phyloP scores from a whole-genome alignment of 2,888 invertebrate genomes.

The Cancer borealis region DNA sequence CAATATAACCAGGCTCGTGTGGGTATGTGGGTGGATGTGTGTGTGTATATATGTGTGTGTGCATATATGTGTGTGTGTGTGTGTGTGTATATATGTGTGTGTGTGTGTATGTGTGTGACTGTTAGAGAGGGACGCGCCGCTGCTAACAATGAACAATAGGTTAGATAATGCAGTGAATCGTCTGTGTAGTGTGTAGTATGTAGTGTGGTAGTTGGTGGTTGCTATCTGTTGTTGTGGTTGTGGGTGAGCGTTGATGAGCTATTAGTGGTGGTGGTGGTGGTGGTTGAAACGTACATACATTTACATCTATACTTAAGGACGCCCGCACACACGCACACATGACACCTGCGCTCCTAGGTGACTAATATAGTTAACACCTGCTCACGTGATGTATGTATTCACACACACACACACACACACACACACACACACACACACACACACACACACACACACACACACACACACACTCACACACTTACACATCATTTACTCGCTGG shows the following conservation, averaged over 20 bases:
- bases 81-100: not conserved
- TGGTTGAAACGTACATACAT: not conserved
- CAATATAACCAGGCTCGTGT: not conserved
- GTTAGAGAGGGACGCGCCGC: not conserved
- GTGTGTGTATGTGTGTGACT: not conserved
- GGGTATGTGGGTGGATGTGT: not conserved
- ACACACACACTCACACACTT: not conserved
- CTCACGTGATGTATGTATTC: not conserved
- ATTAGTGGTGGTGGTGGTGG: constrained; percentile 16
- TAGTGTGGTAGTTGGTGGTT: not conserved
- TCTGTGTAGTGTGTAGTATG: not conserved
- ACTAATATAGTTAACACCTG: constrained; percentile 1
- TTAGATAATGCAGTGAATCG: not conserved
- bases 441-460: constrained; percentile 32
- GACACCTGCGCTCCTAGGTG: not conserved
- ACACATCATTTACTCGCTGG: not conserved
- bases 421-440: constrained; percentile 47
- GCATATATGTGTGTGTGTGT: not conserved
- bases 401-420: not conserved
- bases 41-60: not conserved
- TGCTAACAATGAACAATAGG: not conserved
- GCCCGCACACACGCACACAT: not conserved
- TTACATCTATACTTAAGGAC: not conserved
- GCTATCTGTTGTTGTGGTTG: not conserved
- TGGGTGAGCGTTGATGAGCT: not conserved